A percentile compares a stretch with the other conserved stretches of the same genome.
phyloP scores from a whole-genome alignment of 2,113 vertebrate species.

The Petroica traversi region DNA sequence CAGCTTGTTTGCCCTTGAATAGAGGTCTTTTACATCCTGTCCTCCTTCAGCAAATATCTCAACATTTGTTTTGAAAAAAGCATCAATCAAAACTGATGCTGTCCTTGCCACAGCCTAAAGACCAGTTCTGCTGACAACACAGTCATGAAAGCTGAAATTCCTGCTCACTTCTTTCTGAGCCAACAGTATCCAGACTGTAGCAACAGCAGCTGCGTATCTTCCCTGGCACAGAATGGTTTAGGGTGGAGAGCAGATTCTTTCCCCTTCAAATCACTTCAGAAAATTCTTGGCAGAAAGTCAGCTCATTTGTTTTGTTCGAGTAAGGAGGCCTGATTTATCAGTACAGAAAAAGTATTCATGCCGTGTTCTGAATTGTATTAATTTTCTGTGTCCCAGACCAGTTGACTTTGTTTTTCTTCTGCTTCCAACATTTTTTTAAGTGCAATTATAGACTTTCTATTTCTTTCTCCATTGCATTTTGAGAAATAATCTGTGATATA shows the following conservation, averaged over 20 bases:
- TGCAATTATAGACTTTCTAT: not conserved
- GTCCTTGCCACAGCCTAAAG: not conserved
- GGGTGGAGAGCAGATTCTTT: conserved; percentile 60
- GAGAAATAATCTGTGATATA: not conserved
- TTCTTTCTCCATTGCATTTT: not conserved
- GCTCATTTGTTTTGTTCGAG: conserved; percentile 12
- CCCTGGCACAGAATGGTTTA: conserved; percentile 34
- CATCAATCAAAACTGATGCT: not conserved
- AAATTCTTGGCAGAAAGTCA: conserved; percentile 43
- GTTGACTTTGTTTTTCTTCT: not conserved
- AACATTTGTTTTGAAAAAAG: not conserved
- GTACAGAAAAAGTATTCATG: not conserved
- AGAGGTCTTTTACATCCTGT: not conserved
- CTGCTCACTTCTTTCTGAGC: not conserved
- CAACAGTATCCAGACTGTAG: conserved; percentile 8
- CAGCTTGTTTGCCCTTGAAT: not conserved
- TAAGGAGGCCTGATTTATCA: not conserved
- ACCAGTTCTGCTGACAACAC: not conserved
- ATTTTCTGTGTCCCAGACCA: not conserved
- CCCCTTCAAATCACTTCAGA: conserved; percentile 44
- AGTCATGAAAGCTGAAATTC: not conserved
- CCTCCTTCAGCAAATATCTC: not conserved
- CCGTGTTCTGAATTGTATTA: not conserved
- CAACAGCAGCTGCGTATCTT: conserved; percentile 56
- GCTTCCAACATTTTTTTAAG: not conserved